Evolutionary conservation across 2,797 vertebrate species (phyloP), one percentile per base, ranked within the genome.

Genomic region (Adrianichthys oophorus): DNA sequence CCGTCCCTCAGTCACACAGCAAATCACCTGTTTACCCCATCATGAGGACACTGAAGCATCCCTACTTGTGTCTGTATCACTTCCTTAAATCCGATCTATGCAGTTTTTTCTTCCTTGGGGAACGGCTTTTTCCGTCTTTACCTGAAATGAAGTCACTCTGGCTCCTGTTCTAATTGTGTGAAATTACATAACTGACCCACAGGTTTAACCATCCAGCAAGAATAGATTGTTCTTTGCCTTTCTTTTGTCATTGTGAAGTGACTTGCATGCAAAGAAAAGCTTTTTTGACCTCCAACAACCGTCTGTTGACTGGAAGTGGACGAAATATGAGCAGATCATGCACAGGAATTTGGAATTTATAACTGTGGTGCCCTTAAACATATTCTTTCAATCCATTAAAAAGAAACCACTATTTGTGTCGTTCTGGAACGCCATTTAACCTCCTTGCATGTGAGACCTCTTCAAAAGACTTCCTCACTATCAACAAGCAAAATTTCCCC

Each of bases 161-260:
- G 44, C 62, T 53, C 54, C 48, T 65, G 64, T 58, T 81, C 62
- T 48, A 73, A 64, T 62, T 77, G 49, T 58, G 49, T 44, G 16
- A 71, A 64, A 80, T 83, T 58, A 74, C 62, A 76, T 80, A 76
- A 83, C 70, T 72, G 70, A 78, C 71, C 73, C 56, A 48, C 72
- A 79, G 78, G 72, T 84, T 68, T 43, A 69, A 63, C 41, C 1
- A 48, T 52, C 51, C 44, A 45, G 45, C 32, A 61, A 47, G 40
- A 69, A 79, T 61, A 76, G 32, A 32, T 41, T 65, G 48, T 64
- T 59, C 57, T 52, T 55, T 76, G 47, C 45, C 44, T 72, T 59
- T 66, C 40, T 61, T 44, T 53, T 65, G 16, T 56, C 47, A 42
- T 54, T 68, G 59, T 59, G 52, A 48, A 68, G 54, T 24, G 41